Base-by-base conservation (phyloP, 2,113 vertebrate species). In the Nymphicus hollandicus region DNA sequence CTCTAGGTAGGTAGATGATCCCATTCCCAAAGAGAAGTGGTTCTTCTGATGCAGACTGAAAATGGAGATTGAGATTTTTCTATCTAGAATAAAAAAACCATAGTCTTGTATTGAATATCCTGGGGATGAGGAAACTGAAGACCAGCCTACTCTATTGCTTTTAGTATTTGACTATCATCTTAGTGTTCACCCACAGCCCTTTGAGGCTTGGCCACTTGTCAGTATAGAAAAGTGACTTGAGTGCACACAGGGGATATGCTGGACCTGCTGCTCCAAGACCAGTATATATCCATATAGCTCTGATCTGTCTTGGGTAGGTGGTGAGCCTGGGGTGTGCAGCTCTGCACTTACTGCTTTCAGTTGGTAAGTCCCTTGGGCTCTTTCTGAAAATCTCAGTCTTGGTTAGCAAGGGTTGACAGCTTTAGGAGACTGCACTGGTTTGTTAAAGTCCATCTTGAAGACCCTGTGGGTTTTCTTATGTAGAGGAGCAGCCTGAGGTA, bases 261-360 rank as follows among this genome's bases (percentile, higher is more conserved):
- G 82, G 55, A 58, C 9, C 50, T n/a, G 52, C 39, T 68, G 64
- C 28, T 29, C 29, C 0, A 0, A 46, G 63, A 80, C 47, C 58
- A 43, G 27, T 0, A 0, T 28, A 29, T 22, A 44, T 44, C 28
- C 7, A 1, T 10, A 7, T 5, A 28, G 35, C 16, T 79, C 50
- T 70, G 52, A 41, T 50, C 28, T 58, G 55, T n/a, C 11, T 14
- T 50, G 53, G 22, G 43, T n/a, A 60, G 52, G 28, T 2, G 4
- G 31, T 27, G 55, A 87, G 31, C 47, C 27, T 2, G 2, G 44
- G 27, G 14, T 2, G 9, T 76, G 44, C 43, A 12, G 61, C 31
- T 82, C 49, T 73, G 53, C 43, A 37, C 29, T 23, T 19, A 25
- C 13, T 10, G 60, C 39, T 39, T 70, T 37, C 61, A 65, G 22